Evolutionary conservation across 2,888 invertebrate genomes (phyloP).

Genomic region (Pheosia gnoma): DNA sequence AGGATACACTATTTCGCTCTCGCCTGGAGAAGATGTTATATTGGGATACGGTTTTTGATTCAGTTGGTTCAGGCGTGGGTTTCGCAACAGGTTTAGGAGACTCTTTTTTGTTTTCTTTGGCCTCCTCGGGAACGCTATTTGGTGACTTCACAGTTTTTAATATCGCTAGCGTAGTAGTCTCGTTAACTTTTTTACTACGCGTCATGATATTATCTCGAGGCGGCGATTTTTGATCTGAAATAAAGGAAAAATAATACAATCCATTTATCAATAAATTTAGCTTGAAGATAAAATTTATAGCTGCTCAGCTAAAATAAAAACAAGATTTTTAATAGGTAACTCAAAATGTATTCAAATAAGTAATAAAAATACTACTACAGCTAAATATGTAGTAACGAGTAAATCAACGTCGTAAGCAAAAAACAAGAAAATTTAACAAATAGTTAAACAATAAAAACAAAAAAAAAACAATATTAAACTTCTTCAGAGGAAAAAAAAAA

Average conservation of each 20-base stretch:
- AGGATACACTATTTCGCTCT: conserved; percentile 60
- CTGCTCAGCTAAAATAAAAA: conserved; percentile 14
- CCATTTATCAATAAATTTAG: conserved; percentile 42
- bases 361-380: neutral
- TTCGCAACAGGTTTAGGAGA: conserved; percentile 21
- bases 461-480: conserved; percentile 44
- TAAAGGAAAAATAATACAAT: conserved; percentile 64
- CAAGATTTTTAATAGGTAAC: conserved; percentile 4
- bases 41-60: conserved; percentile 25
- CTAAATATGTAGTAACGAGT: conserved; percentile 1
- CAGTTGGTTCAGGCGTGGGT: conserved; percentile 28
- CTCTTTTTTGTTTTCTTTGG: conserved; percentile 53
- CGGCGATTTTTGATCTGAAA: conserved; percentile 69
- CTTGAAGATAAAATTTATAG: conserved; percentile 6
- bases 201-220: conserved; percentile 68
- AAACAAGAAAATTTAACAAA: neutral
- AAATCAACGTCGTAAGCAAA: conserved; percentile 1
- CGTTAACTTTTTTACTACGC: conserved; percentile 67
- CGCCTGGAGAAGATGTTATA: conserved; percentile 58
- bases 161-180: conserved; percentile 69
- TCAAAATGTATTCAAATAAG: conserved; percentile 8
- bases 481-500: conserved; percentile 46
- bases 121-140: conserved; percentile 43
- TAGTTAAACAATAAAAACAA: conserved; percentile 19
- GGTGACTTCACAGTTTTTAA: conserved; percentile 65